These are phyloP conservation scores for Clanis bilineata DNA, from an alignment of 2,888 invertebrate genomes.

Conservation along the genomic window DNA sequence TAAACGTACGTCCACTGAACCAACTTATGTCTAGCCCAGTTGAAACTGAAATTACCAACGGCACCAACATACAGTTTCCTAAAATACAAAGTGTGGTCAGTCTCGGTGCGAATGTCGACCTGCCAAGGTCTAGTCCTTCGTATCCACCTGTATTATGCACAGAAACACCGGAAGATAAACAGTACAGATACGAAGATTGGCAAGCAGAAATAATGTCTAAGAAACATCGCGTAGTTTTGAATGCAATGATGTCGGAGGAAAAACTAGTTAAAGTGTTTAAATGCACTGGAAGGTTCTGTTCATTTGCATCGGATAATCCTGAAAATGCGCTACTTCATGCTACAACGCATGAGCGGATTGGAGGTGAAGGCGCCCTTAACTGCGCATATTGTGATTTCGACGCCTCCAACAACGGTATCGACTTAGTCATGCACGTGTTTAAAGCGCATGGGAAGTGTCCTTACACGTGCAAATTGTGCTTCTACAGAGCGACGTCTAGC, in stretches of 20 bases:
- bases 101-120: slow-evolving; percentile 51
- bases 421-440: slow-evolving; percentile 83
- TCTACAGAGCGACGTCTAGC: slow-evolving; percentile 84
- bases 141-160: slow-evolving; percentile 31
- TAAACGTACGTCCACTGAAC: slow-evolving; percentile 67
- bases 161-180: slow-evolving; percentile 27
- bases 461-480: slow-evolving; percentile 85
- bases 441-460: slow-evolving; percentile 83
- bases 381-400: slow-evolving; percentile 83
- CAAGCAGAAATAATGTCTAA: slow-evolving; percentile 59
- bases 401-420: slow-evolving; percentile 51
- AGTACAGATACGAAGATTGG: slow-evolving; percentile 57
- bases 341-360: slow-evolving; percentile 58
- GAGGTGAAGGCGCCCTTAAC: slow-evolving; percentile 68
- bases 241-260: slow-evolving; percentile 71
- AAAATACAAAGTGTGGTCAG: slow-evolving; percentile 81
- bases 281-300: slow-evolving; percentile 71
- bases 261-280: slow-evolving; percentile 72
- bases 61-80: slow-evolving; percentile 42
- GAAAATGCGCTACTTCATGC: slow-evolving; percentile 65
- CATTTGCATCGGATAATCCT: slow-evolving; percentile 59
- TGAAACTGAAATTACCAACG: neutral
- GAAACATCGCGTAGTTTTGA: slow-evolving; percentile 66
- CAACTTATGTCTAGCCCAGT: slow-evolving; percentile 51
- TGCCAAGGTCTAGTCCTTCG: slow-evolving; percentile 32